Conservation (phyloP, 2,797 vertebrate genomes). For the Chromis chromis region DNA sequence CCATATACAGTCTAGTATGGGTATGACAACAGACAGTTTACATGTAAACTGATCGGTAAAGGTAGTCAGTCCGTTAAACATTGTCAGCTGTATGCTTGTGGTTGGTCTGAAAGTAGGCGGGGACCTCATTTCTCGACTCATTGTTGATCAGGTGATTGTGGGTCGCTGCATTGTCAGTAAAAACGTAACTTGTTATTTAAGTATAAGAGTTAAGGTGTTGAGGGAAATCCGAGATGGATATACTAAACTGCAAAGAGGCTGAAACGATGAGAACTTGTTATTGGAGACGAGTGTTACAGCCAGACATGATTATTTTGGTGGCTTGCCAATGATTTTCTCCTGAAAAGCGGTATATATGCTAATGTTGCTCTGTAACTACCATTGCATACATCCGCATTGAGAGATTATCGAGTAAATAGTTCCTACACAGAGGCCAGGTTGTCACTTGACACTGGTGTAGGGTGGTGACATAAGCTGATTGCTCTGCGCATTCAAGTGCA, state of each 20-base stretch:
- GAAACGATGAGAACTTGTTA: background rate
- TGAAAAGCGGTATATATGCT: background rate
- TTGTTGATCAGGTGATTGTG: conserved; percentile 20
- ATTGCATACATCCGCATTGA: background rate
- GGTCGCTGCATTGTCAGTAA: background rate
- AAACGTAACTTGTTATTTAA: background rate
- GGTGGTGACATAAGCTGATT: conserved; percentile 25
- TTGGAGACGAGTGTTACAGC: background rate
- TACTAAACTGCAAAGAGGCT: background rate
- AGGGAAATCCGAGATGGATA: background rate
- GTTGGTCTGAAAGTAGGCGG: conserved; percentile 65
- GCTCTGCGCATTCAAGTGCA: conserved; percentile 13
- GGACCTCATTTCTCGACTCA: conserved; percentile 24
- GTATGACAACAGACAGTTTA: background rate
- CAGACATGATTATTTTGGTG: background rate
- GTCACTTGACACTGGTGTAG: conserved; percentile 42
- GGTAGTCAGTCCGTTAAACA: conserved; percentile 6
- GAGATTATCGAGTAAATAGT: background rate
- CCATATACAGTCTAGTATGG: background rate
- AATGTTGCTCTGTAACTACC: background rate
- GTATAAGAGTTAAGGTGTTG: background rate
- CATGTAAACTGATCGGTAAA: conserved; percentile 7
- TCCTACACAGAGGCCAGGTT: background rate
- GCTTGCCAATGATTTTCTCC: background rate
- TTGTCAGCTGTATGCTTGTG: conserved; percentile 38